Evolutionary conservation across 2,888 invertebrate species (phyloP).

Genomic region (Pandemis cinnamomeana): DNA sequence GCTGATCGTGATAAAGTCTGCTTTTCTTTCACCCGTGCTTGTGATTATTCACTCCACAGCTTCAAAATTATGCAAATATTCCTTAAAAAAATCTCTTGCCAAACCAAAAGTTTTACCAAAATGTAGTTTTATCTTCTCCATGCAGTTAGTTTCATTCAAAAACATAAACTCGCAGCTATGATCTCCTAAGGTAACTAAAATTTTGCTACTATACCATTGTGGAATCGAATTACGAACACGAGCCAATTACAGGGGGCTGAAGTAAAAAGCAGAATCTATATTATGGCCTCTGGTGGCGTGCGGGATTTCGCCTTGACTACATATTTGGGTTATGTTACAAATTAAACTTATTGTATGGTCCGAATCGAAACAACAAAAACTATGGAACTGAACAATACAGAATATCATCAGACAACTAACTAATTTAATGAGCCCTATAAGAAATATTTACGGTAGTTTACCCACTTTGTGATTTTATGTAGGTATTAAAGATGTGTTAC

Average conservation of each 20-base stretch:
- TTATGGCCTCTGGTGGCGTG: conserved; percentile 31
- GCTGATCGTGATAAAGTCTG: conserved; percentile 3
- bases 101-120: too few species aligned
- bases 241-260: conserved; percentile 34
- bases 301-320: conserved; percentile 28
- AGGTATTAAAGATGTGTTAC: too few species aligned
- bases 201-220: conserved; percentile 17
- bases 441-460: background rate
- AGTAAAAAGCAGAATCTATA: conserved; percentile 35
- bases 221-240: conserved; percentile 26
- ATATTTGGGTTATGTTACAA: conserved; percentile 29
- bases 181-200: conserved; percentile 20
- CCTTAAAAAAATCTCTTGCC: too few species aligned
- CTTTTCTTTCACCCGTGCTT: background rate
- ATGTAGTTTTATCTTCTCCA: too few species aligned
- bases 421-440: background rate
- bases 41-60: background rate
- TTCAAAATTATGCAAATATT: too few species aligned
- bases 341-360: conserved; percentile 15
- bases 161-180: too few species aligned
- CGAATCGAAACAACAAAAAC: conserved; percentile 14
- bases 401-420: conserved; percentile 1
- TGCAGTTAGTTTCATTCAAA: background rate
- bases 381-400: conserved; percentile 5
- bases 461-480: too few species aligned